These are phyloP conservation scores for Amblyjoppa fuscipennis DNA, from an alignment of 2,888 invertebrate species.

Conservation along the genomic window DNA sequence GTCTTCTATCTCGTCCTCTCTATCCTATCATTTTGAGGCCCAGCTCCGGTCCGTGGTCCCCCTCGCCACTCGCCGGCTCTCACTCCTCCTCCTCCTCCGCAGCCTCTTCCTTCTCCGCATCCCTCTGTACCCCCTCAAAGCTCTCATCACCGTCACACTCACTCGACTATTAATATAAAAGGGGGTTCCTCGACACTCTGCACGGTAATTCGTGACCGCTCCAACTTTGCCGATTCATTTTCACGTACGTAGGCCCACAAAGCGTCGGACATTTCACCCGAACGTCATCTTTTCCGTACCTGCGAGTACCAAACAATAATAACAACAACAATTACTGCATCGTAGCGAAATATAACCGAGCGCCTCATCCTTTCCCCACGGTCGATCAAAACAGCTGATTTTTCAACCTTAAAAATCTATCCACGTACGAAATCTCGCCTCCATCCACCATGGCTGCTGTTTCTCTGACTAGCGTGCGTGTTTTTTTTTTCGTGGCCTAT, in stretches of 20 bases:
- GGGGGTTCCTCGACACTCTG: constrained; percentile 84
- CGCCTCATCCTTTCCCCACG: not conserved
- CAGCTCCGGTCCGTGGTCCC: constrained; percentile 73
- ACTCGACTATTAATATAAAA: constrained; percentile 85
- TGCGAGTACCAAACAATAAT: constrained; percentile 31
- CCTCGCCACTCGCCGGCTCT: constrained; percentile 58
- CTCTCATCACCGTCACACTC: constrained; percentile 81
- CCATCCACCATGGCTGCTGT: not conserved
- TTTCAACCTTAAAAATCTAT: not conserved
- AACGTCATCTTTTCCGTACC: constrained; percentile 45
- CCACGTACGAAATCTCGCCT: not conserved
- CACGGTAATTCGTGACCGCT: constrained; percentile 81
- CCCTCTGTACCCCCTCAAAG: constrained; percentile 68
- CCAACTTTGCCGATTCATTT: constrained; percentile 81
- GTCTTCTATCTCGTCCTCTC: constrained; percentile 82
- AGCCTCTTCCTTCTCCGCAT: constrained; percentile 67
- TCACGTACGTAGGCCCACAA: constrained; percentile 58
- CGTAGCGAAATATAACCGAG: not conserved
- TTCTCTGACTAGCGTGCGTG: not conserved
- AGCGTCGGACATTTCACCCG: constrained; percentile 58
- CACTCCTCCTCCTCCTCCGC: constrained; percentile 52
- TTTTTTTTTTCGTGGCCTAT: constrained; percentile 17
- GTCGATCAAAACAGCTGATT: not conserved
- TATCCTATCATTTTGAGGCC: constrained; percentile 84
- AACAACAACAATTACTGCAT: not conserved